phyloP scores from a whole-genome alignment of 1,140 invertebrate genomes.

The Callitettix versicolor region DNA sequence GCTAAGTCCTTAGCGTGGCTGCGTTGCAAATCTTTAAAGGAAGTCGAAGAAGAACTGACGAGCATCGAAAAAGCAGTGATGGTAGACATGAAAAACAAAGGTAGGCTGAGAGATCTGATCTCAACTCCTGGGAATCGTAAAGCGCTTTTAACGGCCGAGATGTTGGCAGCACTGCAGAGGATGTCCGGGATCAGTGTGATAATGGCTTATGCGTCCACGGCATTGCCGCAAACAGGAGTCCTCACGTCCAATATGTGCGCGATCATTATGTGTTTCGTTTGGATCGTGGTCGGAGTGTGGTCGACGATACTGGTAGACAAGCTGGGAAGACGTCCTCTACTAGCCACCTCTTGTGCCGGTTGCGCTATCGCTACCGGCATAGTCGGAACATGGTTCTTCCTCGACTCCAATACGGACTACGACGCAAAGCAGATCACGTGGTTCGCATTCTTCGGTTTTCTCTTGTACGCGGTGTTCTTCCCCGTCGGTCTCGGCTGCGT shows the following conservation, averaged over 20 bases:
- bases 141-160: slow-evolving; percentile 49
- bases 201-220: slow-evolving; percentile 61
- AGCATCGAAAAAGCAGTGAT: slow-evolving; percentile 19
- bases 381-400: slow-evolving; percentile 50
- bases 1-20: slow-evolving; percentile 37
- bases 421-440: slow-evolving; percentile 39
- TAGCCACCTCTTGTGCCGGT: slow-evolving; percentile 33
- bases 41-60: slow-evolving; percentile 34
- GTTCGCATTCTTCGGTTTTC: slow-evolving; percentile 52
- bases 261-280: slow-evolving; percentile 53
- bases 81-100: slow-evolving; percentile 24
- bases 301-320: slow-evolving; percentile 58
- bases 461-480: slow-evolving; percentile 58
- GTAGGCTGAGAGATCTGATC: slow-evolving; percentile 40
- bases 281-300: slow-evolving; percentile 49
- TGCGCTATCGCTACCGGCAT: slow-evolving; percentile 22
- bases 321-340: slow-evolving; percentile 51
- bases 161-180: slow-evolving; percentile 62
- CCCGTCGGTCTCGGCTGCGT: slow-evolving; percentile 47
- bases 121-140: slow-evolving; percentile 45
- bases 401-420: slow-evolving; percentile 38
- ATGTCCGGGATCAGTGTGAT: slow-evolving; percentile 65
- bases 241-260: slow-evolving; percentile 40
- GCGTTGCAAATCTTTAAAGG: slow-evolving; percentile 32
- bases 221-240: slow-evolving; percentile 47